Conservation (phyloP, 2,113 vertebrate genomes). For the Cavia aperea region DNA sequence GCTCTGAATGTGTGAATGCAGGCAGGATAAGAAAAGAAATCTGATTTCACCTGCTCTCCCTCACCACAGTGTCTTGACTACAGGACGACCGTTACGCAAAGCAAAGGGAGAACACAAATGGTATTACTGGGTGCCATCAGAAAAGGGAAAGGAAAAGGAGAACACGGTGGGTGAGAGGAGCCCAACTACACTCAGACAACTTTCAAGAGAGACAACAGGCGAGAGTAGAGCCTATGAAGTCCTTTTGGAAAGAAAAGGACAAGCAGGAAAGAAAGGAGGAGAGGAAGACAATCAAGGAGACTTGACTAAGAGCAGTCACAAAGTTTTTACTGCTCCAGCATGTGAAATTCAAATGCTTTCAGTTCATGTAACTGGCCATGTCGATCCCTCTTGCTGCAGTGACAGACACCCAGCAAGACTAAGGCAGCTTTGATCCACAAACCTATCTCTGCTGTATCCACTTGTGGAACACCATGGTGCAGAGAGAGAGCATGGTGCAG, state of each 20-base stretch:
- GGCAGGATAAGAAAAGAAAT: not conserved
- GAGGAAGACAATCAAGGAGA: not conserved
- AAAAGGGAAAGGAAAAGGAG: not conserved
- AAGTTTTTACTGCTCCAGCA: not conserved
- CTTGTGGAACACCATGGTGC: not conserved
- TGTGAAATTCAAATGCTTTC: not conserved
- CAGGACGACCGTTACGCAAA: slow-evolving; percentile 10
- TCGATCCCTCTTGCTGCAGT: not conserved
- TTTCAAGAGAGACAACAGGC: not conserved
- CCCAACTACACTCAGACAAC: not conserved
- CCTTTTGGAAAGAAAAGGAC: not conserved
- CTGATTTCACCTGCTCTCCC: not conserved
- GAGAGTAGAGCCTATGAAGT: not conserved
- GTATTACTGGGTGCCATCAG: not conserved
- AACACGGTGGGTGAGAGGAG: not conserved
- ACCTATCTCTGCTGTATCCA: not conserved
- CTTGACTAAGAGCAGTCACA: not conserved
- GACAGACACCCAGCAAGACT: not conserved
- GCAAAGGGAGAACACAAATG: not conserved
- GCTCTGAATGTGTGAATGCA: not conserved
- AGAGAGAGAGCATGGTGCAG: no score
- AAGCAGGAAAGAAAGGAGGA: not conserved
- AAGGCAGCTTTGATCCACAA: not conserved
- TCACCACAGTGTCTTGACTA: not conserved
- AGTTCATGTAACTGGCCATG: not conserved